Percentiles rank a stretch among this genome's conserved stretches.
Conservation (phyloP, 2,797 vertebrate species). For the Peromyscus nudipes region DNA sequence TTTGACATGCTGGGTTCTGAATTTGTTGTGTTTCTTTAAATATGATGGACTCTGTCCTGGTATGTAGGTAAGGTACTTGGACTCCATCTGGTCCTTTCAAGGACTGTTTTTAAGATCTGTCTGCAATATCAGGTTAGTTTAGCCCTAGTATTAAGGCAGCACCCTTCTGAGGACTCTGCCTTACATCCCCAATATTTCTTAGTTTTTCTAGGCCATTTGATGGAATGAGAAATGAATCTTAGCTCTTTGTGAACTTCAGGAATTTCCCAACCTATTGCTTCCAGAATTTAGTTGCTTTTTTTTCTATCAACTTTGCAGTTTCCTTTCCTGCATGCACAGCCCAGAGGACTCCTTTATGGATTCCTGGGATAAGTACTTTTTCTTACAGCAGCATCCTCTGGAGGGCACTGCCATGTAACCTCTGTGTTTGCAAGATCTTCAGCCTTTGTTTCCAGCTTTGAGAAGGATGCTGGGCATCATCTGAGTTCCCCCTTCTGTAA, state of each 20-base stretch:
- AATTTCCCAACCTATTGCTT: background rate
- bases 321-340: background rate
- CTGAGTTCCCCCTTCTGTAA: background rate
- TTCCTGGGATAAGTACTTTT: background rate
- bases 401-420: background rate
- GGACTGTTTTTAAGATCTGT: constrained; percentile 19
- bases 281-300: background rate
- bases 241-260: background rate
- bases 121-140: background rate
- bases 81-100: constrained; percentile 1
- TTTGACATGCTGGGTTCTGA: constrained; percentile 5
- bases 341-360: background rate
- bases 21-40: constrained; percentile 40
- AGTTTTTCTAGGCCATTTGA: background rate
- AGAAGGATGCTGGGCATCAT: background rate
- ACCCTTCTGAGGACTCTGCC: background rate
- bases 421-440: background rate
- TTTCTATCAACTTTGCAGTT: background rate
- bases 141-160: background rate
- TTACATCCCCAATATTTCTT: background rate
- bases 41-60: background rate
- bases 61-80: constrained; percentile 15
- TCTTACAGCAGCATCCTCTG: background rate
- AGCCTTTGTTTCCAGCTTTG: background rate
- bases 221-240: background rate